These are phyloP conservation scores for Drymonia ruficornis DNA, from an alignment of 2,888 invertebrate species.

Conservation along the genomic window DNA sequence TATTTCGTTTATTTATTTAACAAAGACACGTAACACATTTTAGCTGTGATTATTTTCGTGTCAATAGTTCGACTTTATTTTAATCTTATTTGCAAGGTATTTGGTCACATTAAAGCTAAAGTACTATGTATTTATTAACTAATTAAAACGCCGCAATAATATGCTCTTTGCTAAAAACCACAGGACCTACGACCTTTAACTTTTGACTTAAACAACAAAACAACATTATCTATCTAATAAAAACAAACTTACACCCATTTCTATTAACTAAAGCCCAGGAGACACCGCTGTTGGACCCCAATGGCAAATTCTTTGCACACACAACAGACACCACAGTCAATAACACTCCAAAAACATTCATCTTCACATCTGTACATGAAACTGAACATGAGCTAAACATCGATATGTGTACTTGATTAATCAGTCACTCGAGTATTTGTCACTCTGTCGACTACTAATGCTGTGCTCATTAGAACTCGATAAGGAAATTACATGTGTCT, in stretches of 20 bases:
- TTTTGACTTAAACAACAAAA: too few species aligned
- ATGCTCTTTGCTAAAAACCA: too few species aligned
- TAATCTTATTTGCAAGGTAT: too few species aligned
- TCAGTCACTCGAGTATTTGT: slow-evolving; percentile 6
- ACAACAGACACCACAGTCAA: slow-evolving; percentile 22
- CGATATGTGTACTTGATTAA: background rate
- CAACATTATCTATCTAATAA: too few species aligned
- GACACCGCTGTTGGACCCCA: slow-evolving; percentile 33
- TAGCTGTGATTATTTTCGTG: too few species aligned
- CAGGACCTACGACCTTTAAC: background rate
- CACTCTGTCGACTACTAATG: slow-evolving; percentile 12
- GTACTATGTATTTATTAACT: too few species aligned
- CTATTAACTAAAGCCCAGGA: slow-evolving; percentile 65
- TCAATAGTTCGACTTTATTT: too few species aligned
- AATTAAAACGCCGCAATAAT: too few species aligned
- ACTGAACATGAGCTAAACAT: background rate
- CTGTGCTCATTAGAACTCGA: slow-evolving; percentile 29
- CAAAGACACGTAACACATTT: too few species aligned
- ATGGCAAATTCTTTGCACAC: slow-evolving; percentile 30
- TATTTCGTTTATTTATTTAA: too few species aligned
- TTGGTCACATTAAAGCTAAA: too few species aligned
- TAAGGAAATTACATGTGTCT: slow-evolving; percentile 18
- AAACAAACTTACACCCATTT: slow-evolving; percentile 71
- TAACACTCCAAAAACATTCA: slow-evolving; percentile 33
- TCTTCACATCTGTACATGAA: slow-evolving; percentile 11